These are phyloP conservation scores for Macrotus californicus DNA, from an alignment of 2,113 vertebrate species.

Conservation along the genomic window DNA sequence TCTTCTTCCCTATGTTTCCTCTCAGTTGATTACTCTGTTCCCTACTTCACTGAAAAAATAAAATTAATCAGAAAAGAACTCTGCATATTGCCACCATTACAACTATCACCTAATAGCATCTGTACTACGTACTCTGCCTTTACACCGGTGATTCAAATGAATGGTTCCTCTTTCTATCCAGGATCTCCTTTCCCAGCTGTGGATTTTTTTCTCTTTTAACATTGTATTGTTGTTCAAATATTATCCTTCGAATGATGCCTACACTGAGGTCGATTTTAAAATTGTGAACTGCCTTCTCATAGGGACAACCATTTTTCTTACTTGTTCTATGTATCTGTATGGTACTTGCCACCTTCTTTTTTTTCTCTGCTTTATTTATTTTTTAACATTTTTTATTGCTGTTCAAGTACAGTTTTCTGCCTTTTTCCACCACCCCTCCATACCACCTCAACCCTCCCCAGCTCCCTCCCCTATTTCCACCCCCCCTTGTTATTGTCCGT, in stretches of 20 bases:
- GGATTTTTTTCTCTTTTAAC: neutral
- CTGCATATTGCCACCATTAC: neutral
- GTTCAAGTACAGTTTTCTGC: no score
- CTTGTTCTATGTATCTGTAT: neutral
- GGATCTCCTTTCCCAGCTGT: neutral
- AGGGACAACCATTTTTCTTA: neutral
- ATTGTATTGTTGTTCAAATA: neutral
- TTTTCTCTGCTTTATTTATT: no score
- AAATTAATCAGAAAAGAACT: neutral
- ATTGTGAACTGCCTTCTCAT: neutral
- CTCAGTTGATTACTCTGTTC: neutral
- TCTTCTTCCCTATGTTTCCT: neutral
- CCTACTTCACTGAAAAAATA: neutral
- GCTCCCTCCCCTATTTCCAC: no score
- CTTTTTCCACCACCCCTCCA: no score
- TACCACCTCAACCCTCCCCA: no score
- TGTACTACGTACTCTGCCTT: neutral
- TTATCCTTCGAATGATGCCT: neutral
- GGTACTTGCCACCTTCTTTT: neutral
- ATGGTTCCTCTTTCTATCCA: neutral
- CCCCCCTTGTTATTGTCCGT: no score
- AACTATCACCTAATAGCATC: neutral
- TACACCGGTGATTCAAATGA: neutral
- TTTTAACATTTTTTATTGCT: no score
- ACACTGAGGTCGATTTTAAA: neutral